Evolutionary conservation across 2,113 vertebrate species (phyloP).

Genomic region (Peromyscus leucopus): DNA sequence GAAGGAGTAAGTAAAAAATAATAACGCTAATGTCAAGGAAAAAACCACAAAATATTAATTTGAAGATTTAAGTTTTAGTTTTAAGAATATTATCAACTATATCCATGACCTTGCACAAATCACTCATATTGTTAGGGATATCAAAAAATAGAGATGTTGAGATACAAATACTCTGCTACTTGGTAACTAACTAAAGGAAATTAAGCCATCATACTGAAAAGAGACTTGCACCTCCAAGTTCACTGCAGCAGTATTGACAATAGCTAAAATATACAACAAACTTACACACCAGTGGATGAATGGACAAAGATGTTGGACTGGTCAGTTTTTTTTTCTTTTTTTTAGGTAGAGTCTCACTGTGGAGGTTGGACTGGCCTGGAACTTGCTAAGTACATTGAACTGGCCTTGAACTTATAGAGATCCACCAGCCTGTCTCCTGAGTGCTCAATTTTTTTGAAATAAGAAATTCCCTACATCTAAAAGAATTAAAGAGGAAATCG

Average conservation of each 20-base stretch:
- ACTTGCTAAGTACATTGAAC: not conserved
- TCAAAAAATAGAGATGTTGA: not conserved
- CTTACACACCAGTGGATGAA: not conserved
- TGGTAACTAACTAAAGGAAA: not conserved
- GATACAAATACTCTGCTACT: not conserved
- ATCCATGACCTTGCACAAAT: constrained; percentile 17
- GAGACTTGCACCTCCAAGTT: not conserved
- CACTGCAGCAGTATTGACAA: not conserved
- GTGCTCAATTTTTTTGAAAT: not conserved
- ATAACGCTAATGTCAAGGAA: not conserved
- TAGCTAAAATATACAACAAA: not conserved
- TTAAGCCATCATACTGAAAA: not conserved
- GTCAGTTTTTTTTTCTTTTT: not conserved
- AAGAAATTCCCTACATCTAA: not conserved
- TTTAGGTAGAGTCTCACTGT: not conserved
- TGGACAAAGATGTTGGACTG: not conserved
- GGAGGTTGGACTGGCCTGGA: not conserved
- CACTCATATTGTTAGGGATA: constrained; percentile 32
- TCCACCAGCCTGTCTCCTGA: not conserved
- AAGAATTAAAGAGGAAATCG: constrained; percentile 6
- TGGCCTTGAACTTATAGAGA: not conserved
- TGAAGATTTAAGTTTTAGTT: constrained; percentile 45
- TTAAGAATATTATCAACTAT: constrained; percentile 27
- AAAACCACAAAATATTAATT: constrained; percentile 33
- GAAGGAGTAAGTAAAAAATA: constrained; percentile 33